These are phyloP conservation scores for Melanerpes aurifrons DNA, from an alignment of 2,113 vertebrate genomes.

Conservation along the genomic window DNA sequence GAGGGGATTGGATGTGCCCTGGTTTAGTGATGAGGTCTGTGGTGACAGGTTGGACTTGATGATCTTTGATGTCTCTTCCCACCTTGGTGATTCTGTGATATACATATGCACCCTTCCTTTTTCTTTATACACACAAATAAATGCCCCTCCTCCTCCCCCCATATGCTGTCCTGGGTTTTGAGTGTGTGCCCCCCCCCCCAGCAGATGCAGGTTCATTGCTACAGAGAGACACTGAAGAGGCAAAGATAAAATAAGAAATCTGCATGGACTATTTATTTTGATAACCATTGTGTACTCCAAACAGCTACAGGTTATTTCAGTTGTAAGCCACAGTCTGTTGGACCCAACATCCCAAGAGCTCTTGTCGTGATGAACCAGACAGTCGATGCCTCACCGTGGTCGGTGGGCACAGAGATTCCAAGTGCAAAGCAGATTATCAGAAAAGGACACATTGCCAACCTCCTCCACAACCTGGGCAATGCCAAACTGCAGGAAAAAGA, in stretches of 20 bases:
- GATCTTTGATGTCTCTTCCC: too few relatives aligned
- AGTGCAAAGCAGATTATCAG: conserved; percentile 73
- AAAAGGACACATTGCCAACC: conserved; percentile 47
- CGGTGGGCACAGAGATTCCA: conserved; percentile 60
- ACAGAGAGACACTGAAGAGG: neutral
- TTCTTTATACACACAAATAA: too few relatives aligned
- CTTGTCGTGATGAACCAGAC: conserved; percentile 47
- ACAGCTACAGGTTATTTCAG: conserved; percentile 47
- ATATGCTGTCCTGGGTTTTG: neutral
- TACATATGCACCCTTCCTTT: too few relatives aligned
- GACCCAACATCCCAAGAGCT: conserved; percentile 41
- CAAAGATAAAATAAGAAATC: conserved; percentile 17
- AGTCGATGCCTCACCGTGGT: conserved; percentile 35
- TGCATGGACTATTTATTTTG: conserved; percentile 71
- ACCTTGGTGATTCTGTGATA: too few relatives aligned
- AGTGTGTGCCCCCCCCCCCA: too few relatives aligned
- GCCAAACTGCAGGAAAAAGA: conserved; percentile 44
- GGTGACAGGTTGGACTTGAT: too few relatives aligned
- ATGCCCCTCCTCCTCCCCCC: too few relatives aligned
- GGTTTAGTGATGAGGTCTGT: too few relatives aligned
- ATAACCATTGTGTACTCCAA: conserved; percentile 51
- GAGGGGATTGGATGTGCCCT: too few relatives aligned
- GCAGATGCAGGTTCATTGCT: neutral
- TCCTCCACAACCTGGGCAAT: conserved; percentile 38
- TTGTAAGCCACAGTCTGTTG: conserved; percentile 55